These are phyloP conservation scores for Lacanobia wlatinum DNA, from an alignment of 2,888 invertebrate genomes.

Conservation along the genomic window DNA sequence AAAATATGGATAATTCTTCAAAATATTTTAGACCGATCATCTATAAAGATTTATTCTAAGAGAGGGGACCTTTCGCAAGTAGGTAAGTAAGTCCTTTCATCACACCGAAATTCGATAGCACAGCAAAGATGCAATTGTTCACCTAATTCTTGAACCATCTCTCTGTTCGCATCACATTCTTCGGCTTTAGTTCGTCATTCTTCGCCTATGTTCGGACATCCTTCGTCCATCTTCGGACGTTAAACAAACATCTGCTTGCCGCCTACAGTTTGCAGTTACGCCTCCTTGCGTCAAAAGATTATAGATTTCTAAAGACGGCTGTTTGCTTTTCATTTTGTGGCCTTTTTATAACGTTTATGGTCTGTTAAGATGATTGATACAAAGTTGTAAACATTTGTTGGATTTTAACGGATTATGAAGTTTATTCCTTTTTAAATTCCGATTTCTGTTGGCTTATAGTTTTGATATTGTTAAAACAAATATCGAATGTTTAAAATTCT, in stretches of 20 bases:
- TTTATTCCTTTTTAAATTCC: slow-evolving; percentile 10
- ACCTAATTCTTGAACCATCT: slow-evolving; percentile 25
- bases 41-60: too few species aligned
- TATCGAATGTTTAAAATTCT: slow-evolving; percentile 25
- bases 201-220: slow-evolving; percentile 60
- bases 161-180: slow-evolving; percentile 60
- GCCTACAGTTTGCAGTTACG: slow-evolving; percentile 61
- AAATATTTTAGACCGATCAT: too few species aligned
- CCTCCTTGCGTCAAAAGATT: slow-evolving; percentile 68
- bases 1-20: too few species aligned
- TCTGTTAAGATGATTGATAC: slow-evolving; percentile 38
- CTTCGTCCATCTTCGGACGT: slow-evolving; percentile 63
- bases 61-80: background rate
- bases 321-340: slow-evolving; percentile 55
- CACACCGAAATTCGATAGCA: background rate
- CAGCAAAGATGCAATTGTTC: slow-evolving; percentile 7
- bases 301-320: slow-evolving; percentile 50
- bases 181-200: slow-evolving; percentile 58
- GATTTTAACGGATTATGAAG: slow-evolving; percentile 23
- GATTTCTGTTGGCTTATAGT: background rate
- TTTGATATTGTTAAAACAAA: slow-evolving; percentile 27
- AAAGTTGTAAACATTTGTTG: slow-evolving; percentile 21
- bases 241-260: slow-evolving; percentile 85
- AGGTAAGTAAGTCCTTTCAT: slow-evolving; percentile 3
- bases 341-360: slow-evolving; percentile 41